Evolutionary conservation across 1,140 invertebrate species (phyloP).

Genomic region (Cyrtorhinus lividipennis): DNA sequence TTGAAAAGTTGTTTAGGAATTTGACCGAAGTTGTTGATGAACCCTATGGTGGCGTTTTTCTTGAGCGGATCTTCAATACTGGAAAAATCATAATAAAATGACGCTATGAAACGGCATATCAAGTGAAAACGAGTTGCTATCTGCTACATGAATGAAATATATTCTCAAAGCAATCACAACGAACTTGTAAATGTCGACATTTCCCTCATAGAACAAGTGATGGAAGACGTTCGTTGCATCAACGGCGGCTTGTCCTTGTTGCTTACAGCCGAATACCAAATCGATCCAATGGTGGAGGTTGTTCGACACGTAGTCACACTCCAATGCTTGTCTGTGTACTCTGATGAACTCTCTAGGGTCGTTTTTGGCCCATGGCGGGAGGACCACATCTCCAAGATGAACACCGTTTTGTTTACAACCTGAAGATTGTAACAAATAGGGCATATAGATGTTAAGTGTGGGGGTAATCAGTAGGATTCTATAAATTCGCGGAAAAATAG

Average conservation of each 20-base stretch:
- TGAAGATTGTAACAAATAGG: conserved; percentile 28
- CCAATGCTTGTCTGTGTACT: conserved; percentile 70
- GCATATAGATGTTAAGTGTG: neutral
- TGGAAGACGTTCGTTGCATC: conserved; percentile 96
- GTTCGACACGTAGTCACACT: conserved; percentile 94
- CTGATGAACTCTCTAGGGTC: conserved; percentile 93
- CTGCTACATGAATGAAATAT: too few species aligned
- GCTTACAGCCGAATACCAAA: conserved; percentile 96
- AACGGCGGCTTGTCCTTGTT: conserved; percentile 77
- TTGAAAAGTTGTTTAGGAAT: conserved; percentile 98
- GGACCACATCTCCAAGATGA: conserved; percentile 75
- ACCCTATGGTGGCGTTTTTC: conserved; percentile 97
- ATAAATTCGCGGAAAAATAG: neutral
- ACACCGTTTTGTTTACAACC: conserved; percentile 92
- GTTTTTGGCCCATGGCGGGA: conserved; percentile 94
- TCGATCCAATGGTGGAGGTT: conserved; percentile 99
- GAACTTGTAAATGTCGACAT: conserved; percentile 95
- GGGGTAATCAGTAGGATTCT: neutral
- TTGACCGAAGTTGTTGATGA: conserved; percentile 99
- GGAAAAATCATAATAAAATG: too few species aligned
- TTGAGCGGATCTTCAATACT: conserved; percentile 97
- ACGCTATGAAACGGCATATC: too few species aligned
- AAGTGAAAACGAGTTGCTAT: too few species aligned
- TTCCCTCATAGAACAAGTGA: conserved; percentile 98
- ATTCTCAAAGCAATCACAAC: too few species aligned